These are phyloP conservation scores for Osmerus mordax DNA, from an alignment of 2,113 vertebrate species.

Conservation along the genomic window DNA sequence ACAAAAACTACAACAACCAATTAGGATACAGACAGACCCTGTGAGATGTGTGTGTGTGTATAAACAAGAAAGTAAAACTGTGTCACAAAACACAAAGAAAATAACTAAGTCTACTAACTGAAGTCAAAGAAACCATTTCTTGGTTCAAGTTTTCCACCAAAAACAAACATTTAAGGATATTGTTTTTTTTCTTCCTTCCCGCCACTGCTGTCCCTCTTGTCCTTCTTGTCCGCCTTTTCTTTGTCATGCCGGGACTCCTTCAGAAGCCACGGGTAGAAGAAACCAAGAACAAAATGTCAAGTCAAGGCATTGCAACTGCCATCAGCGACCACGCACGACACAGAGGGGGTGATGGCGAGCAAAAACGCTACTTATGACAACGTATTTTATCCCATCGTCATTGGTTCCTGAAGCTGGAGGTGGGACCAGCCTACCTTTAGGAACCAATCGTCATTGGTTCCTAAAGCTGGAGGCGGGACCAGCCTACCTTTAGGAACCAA, in stretches of 20 bases:
- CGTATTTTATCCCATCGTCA: background rate
- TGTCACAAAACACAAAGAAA: background rate
- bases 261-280: conserved; percentile 4
- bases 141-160: background rate
- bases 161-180: conserved; percentile 85
- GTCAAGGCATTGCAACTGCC: background rate
- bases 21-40: too few species aligned
- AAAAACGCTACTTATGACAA: too few species aligned
- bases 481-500: background rate
- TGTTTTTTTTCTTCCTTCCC: conserved; percentile 99
- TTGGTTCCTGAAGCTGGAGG: background rate
- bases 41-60: too few species aligned
- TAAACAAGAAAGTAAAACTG: too few species aligned
- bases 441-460: background rate
- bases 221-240: conserved; percentile 93
- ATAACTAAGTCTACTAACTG: background rate
- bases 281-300: background rate
- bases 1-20: too few species aligned
- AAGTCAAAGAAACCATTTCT: too few species aligned
- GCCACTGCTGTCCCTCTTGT: conserved; percentile 90
- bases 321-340: background rate
- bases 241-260: conserved; percentile 98
- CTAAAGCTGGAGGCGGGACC: background rate
- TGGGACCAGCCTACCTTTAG: background rate
- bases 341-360: background rate